Base-by-base conservation (phyloP, 2,113 vertebrate species). In the Erpornis zantholeuca region DNA sequence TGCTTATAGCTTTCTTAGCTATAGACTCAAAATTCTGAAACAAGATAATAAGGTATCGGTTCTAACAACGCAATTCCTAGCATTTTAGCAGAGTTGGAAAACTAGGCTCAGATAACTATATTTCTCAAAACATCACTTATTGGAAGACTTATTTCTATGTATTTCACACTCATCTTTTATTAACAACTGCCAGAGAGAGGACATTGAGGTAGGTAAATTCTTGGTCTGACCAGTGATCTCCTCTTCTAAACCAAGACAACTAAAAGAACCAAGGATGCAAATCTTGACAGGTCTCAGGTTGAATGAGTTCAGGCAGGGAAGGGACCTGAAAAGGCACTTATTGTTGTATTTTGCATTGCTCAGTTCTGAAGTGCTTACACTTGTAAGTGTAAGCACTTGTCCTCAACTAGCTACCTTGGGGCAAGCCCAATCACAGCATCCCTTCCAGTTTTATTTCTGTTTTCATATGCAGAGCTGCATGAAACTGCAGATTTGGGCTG, bases 401-500 rank as follows among this genome's bases (percentile, higher is more conserved):
- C 90, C 83, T 68, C 15, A 2, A 63, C 50, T 27, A 78, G 82
- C 57, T 18, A 82, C 57, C 69, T 75, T 5, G 1, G 50, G 82
- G 59, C 63, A 86, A 92, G 53, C 50, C 72, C 24, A 85, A 61
- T 57, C 84, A 77, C 57, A 92, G 75, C 65, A 92, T 69, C 84
- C 66, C 59, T 82, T 79, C 54, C 63, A 94, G 61, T 50, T 59
- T 91, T 69, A 80, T 63, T 92, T 66, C 82, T 95, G 77, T 94
- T 91, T 94, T 82, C 50, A 54, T 65, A 80, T 38, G 57, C 59
- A 80, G 87, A 88, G 78, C 84, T 86, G 75, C 75, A 89, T 91
- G 83, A 92, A 88, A 92, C 49, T 52, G 85, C 57, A 91, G 94
- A 95, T 91, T 95, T 92, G 78, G 70, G 78, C 70, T 85, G 45